Evolutionary conservation across 2,113 vertebrate species (phyloP), one percentile per base, ranked within the genome.

Genomic region (Gymnarchus niloticus): DNA sequence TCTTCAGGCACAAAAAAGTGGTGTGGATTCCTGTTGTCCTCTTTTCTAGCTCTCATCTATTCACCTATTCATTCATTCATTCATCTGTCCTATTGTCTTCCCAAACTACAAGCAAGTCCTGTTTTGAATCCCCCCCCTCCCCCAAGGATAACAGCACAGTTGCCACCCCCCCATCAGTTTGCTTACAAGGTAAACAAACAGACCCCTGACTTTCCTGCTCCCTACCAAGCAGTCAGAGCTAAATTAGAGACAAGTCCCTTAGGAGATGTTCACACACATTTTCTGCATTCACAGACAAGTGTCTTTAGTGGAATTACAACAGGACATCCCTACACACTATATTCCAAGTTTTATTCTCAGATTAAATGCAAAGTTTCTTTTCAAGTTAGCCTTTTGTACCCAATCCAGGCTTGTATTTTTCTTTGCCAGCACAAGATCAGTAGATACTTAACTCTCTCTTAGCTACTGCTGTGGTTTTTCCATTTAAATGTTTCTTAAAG

Each of bases 11-110:
- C 48, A 86, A 91, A 90, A 91, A 91, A 87, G 89, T 52, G 52
- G 54, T 25, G 49, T 90, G 92, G 88, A 84, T 90, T 91, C 80
- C 88, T 91, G 89, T 88, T 92, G 93, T 94, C 90, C 87, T 88
- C 56, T 91, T 91, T 91, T 84, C 90, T 93, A 90, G 93, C 93
- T 90, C 90, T 90, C 90, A 91, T 93, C 93, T 91, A 91, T 92
- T 90, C 90, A 88, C 89, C 90, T 87, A 86, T 91, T 88, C 76
- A 73, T 83, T 86, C 87, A 37, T 85, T 82, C 93, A 95, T 93
- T 89, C 92, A 92, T 92, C 92, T 91, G 87, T 90, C 90, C 93
- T 87, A 89, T 91, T 87, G 88, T 86, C 85, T 88, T 88, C 52
- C n/a, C 28, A 83, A 14, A 23, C 78, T 83, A 49, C 46, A 59